Conservation (phyloP, 2,113 vertebrate genomes). For the Cisticola juncidis region DNA sequence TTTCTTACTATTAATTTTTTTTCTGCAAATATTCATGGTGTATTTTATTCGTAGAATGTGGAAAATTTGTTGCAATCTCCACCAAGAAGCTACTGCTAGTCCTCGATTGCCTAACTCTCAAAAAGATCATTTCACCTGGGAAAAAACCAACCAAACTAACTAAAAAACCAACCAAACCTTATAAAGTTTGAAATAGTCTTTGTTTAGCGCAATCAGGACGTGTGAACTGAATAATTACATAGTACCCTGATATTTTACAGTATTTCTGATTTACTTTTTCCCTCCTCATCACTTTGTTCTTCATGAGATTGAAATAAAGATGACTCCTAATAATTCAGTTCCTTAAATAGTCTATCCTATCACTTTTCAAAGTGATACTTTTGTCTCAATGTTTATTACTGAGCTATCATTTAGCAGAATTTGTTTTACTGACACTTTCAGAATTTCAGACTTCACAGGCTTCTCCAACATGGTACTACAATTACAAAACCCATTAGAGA, state of each 20-base stretch:
- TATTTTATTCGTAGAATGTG: background rate
- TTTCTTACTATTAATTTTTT: background rate
- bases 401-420: background rate
- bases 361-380: constrained; percentile 23
- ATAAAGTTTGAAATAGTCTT: background rate
- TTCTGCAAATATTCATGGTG: background rate
- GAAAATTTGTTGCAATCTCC: background rate
- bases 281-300: background rate
- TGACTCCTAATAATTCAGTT: constrained; percentile 26
- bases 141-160: background rate
- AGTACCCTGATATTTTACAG: background rate
- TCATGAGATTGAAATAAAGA: constrained; percentile 26
- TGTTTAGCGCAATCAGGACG: background rate
- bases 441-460: background rate
- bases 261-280: background rate
- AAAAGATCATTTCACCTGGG: background rate
- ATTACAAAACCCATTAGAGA: constrained; percentile 69
- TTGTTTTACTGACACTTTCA: constrained; percentile 38
- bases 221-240: background rate
- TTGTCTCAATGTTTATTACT: constrained; percentile 25
- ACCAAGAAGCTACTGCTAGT: background rate
- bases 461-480: background rate
- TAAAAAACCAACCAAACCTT: background rate
- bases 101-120: background rate
- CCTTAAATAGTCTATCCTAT: background rate